Percentiles rank a stretch among this genome's conserved stretches.
Evolutionary conservation across 2,888 invertebrate species (phyloP).

Genomic region (Bruchidius siliquastri): DNA sequence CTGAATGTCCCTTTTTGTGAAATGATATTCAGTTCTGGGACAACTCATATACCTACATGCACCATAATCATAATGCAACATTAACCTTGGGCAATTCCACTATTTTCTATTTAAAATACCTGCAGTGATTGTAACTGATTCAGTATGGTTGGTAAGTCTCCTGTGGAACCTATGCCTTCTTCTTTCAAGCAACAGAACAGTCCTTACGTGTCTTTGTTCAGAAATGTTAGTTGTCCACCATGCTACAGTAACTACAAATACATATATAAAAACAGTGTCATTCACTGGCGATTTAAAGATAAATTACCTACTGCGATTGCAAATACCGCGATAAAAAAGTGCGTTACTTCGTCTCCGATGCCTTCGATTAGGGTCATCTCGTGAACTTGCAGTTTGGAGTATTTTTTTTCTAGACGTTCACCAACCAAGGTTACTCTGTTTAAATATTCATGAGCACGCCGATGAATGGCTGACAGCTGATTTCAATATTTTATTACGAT

Average conservation of each 20-base stretch:
- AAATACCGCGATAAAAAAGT: constrained; percentile 62
- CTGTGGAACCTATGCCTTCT: constrained; percentile 45
- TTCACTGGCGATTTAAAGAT: background rate
- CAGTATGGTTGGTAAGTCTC: constrained; percentile 41
- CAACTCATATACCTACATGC: no score
- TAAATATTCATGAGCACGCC: background rate
- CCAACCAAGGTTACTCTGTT: background rate
- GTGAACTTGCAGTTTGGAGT: background rate
- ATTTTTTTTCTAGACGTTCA: no score
- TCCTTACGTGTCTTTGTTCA: constrained; percentile 54
- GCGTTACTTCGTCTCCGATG: constrained; percentile 77
- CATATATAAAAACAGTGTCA: background rate
- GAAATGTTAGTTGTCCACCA: constrained; percentile 75
- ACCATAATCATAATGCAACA: no score
- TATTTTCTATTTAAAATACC: constrained; percentile 29
- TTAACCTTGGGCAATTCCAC: no score
- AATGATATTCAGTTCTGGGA: no score
- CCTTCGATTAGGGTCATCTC: constrained; percentile 74
- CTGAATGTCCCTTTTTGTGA: no score
- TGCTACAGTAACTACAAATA: constrained; percentile 56
- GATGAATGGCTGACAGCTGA: background rate
- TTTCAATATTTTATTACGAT: background rate
- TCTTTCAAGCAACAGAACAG: constrained; percentile 63
- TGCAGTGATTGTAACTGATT: constrained; percentile 40
- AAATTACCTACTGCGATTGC: constrained; percentile 46